A percentile compares a stretch with the other conserved stretches of the same genome.
Conservation (phyloP, 1,140 invertebrate genomes). For the Ceratina japonica region DNA sequence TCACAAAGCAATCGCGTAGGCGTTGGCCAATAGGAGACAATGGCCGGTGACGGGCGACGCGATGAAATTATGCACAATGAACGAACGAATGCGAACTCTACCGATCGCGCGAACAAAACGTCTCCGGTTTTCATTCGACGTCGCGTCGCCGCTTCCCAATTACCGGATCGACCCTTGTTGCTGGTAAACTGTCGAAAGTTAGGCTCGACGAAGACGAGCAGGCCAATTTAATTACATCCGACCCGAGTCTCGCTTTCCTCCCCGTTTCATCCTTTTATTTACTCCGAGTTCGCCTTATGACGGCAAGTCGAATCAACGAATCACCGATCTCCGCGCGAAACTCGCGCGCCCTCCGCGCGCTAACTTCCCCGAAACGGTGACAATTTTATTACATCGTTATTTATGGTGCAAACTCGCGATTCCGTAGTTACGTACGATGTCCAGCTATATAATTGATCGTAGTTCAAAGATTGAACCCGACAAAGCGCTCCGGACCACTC, state of each 20-base stretch:
- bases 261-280: too few species aligned
- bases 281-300: too few species aligned
- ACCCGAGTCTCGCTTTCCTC: background rate
- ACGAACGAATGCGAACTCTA: constrained; percentile 36
- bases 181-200: constrained; percentile 16
- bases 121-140: constrained; percentile 46
- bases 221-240: constrained; percentile 37
- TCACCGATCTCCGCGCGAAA: too few species aligned
- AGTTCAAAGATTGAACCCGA: background rate
- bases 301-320: too few species aligned
- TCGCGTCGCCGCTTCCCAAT: constrained; percentile 49
- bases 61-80: constrained; percentile 53
- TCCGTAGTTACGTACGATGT: background rate
- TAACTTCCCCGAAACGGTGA: too few species aligned
- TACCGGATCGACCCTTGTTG: constrained; percentile 23
- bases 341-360: too few species aligned
- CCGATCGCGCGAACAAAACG: constrained; percentile 47
- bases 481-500: background rate
- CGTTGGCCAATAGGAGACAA: constrained; percentile 34
- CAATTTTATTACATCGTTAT: too few species aligned
- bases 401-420: background rate
- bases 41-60: constrained; percentile 36
- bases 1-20: constrained; percentile 20
- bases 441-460: background rate
- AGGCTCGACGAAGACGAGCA: background rate